Evolutionary conservation across 2,797 vertebrate genomes (phyloP), one percentile per base, ranked within the genome.

Genomic region (Chloroceryle amazona): DNA sequence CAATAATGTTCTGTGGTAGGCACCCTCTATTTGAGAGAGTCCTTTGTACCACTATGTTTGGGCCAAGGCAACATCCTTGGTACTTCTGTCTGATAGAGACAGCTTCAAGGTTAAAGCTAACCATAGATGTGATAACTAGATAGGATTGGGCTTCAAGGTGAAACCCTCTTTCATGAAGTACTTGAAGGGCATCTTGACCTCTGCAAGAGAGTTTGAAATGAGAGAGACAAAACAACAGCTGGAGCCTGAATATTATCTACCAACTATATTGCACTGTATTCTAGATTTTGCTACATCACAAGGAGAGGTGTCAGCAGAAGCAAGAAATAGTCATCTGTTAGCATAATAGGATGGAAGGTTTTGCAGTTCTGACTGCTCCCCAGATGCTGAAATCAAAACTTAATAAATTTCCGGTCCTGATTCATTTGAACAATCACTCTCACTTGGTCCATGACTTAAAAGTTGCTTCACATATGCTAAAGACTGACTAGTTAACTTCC

Each of bases 161-260:
- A 68, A 72, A 76, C 65, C 28, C 23, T 49, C 21, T 72, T 80
- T 68, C n/a, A 41, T 70, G 7, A 89, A 75, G 67, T 55, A 19
- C 47, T 54, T 47, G 65, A 84, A 92, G 89, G 86, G 92, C 76
- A 89, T 23, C 41, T 52, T 86, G 92, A 92, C 72, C 63, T 73
- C 21, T 49, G 42, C 21, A 81, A 91, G 52, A 5, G 37, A 76
- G 25, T 37, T 49, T 10, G 49, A 28, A 26, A 51, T 51, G 14
- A 51, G 49, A 26, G 49, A 26, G 7, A 51, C 7, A 51, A 51
- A 51, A 26, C 19, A 28, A 51, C 12, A 9, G 4, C 11, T 29
- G 25, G 23, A 44, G 16, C 31, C 33, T 79, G 35, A 74, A 33
- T 2, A 17, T 35, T 47, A 51, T 58, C 54, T 83, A 42, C 29